Conservation (phyloP, 2,113 vertebrate species). For the Sturnus vulgaris region DNA sequence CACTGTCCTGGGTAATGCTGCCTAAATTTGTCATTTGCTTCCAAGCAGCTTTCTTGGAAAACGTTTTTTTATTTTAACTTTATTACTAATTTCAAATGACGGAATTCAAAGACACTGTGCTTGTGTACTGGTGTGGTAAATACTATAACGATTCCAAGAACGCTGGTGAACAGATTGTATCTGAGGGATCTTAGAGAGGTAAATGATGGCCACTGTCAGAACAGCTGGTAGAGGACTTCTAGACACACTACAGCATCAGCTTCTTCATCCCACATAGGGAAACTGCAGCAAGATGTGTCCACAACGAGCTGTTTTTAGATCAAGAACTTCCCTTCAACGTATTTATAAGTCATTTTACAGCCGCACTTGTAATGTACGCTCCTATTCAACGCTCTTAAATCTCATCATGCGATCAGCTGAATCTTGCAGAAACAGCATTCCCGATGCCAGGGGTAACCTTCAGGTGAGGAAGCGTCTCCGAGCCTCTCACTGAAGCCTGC, state of each 20-base stretch:
- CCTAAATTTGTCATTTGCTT: not conserved
- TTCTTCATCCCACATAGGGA: not conserved
- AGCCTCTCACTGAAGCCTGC: slow-evolving; percentile 30
- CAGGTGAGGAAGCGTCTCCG: slow-evolving; percentile 1
- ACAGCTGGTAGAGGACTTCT: not conserved
- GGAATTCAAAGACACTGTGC: not conserved
- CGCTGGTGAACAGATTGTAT: fast-evolving
- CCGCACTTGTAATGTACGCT: not conserved
- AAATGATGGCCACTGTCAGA: not conserved
- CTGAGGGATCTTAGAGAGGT: not conserved
- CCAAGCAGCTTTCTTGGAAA: not conserved
- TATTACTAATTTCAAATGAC: not conserved
- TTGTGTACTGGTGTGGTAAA: not conserved
- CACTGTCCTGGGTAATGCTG: not conserved
- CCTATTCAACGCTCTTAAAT: not conserved
- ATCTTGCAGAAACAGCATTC: not conserved
- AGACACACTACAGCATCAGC: not conserved
- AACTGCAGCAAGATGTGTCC: not conserved
- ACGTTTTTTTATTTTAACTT: not conserved
- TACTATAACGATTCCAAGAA: not conserved
- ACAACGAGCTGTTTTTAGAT: not conserved
- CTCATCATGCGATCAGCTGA: not conserved
- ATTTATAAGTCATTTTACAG: not conserved
- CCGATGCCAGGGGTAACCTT: slow-evolving; percentile 15
- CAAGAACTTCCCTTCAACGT: not conserved